phyloP scores from a whole-genome alignment of 2,113 vertebrate species.

The Pholis gunnellus region DNA sequence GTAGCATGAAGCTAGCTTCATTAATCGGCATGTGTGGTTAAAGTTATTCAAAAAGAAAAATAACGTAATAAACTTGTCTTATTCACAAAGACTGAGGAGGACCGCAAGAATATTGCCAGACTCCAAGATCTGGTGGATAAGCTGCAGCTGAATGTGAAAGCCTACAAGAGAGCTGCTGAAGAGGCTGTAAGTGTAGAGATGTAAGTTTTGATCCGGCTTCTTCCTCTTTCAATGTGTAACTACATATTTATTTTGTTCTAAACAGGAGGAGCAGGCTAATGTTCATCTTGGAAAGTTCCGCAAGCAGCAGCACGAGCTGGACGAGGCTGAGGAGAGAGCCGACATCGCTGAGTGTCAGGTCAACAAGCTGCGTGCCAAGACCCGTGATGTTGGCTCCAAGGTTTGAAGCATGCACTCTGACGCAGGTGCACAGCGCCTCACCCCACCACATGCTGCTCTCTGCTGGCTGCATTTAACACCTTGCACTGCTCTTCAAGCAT shows the following conservation, averaged over 20 bases:
- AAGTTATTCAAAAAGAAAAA: not conserved
- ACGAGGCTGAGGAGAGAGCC: conserved; percentile 84
- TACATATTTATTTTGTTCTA: conserved; percentile 3
- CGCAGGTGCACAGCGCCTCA: conserved; percentile 28
- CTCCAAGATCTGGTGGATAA: conserved; percentile 92
- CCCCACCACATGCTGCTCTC: conserved; percentile 42
- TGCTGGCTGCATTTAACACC: conserved; percentile 41
- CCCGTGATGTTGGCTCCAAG: conserved; percentile 81
- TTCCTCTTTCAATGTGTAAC: not conserved
- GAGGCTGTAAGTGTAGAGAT: conserved; percentile 82
- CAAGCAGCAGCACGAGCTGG: conserved; percentile 86
- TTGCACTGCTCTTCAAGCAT: conserved; percentile 26
- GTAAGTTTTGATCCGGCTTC: not conserved
- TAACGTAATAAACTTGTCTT: not conserved
- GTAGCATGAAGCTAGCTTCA: not conserved
- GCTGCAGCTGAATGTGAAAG: conserved; percentile 91
- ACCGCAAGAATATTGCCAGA: conserved; percentile 87
- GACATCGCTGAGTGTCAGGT: conserved; percentile 86
- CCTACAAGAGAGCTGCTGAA: conserved; percentile 90
- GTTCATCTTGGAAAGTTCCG: conserved; percentile 83
- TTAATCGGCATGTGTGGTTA: not conserved
- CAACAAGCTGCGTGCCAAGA: conserved; percentile 85
- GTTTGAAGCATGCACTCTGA: conserved; percentile 62
- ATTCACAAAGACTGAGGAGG: conserved; percentile 87
- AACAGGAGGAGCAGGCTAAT: conserved; percentile 85